A percentile compares a stretch with the other conserved stretches of the same genome.
phyloP scores from a whole-genome alignment of 2,888 invertebrate species.

The Abscondita cerata region DNA sequence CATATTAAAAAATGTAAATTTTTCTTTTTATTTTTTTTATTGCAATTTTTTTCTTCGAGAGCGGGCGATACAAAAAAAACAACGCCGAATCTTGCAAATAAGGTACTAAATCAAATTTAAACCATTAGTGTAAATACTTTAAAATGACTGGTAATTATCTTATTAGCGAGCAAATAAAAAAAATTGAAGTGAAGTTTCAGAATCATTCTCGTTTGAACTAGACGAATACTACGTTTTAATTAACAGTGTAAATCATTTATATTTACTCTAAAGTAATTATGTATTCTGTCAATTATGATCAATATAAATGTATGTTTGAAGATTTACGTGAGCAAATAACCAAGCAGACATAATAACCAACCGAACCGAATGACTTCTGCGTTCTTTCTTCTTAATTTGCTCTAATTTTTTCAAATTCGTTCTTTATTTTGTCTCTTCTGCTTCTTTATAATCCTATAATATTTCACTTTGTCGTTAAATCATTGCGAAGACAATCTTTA shows the following conservation, averaged over 20 bases:
- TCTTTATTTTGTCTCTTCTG: too few species aligned
- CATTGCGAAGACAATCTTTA: too few species aligned
- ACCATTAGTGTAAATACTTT: slow-evolving; percentile 9
- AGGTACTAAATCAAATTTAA: slow-evolving; percentile 12
- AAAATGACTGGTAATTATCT: slow-evolving; percentile 11
- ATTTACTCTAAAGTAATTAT: slow-evolving; percentile 1
- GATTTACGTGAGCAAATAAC: slow-evolving; percentile 3
- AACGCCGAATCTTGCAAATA: not conserved
- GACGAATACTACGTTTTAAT: not conserved
- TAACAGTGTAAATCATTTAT: slow-evolving; percentile 2
- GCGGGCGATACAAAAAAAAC: not conserved
- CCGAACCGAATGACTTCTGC: too few species aligned
- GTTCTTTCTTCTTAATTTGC: too few species aligned
- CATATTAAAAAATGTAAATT: too few species aligned
- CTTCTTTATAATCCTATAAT: too few species aligned
- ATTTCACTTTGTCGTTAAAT: too few species aligned
- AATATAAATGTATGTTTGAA: slow-evolving; percentile 7
- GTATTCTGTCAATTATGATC: slow-evolving; percentile 8
- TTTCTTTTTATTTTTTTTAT: too few species aligned
- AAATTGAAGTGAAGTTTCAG: not conserved
- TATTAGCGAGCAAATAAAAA: slow-evolving; percentile 16
- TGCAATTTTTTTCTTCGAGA: too few species aligned
- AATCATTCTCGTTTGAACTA: not conserved
- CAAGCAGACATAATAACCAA: not conserved
- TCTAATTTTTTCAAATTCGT: too few species aligned